Conservation (phyloP, 1,140 invertebrate genomes). For the Periplaneta americana region DNA sequence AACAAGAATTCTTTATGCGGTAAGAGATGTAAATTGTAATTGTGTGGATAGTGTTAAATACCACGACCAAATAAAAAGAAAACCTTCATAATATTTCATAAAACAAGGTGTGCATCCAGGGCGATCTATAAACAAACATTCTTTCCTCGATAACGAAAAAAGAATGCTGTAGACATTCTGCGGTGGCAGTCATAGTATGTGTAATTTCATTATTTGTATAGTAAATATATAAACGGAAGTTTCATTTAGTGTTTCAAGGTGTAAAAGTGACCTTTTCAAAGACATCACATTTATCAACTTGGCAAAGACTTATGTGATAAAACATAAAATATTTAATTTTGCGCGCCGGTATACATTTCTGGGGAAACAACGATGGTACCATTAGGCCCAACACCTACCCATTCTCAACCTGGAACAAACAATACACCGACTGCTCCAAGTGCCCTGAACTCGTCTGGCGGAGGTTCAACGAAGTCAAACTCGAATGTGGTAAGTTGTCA, state of each 20-base stretch:
- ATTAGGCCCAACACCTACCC: constrained; percentile 7
- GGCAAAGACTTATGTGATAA: not conserved
- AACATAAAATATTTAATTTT: too few species aligned
- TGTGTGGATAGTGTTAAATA: not conserved
- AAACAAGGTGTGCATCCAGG: not conserved
- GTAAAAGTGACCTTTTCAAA: not conserved
- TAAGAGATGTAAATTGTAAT: not conserved
- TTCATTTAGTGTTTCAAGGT: not conserved
- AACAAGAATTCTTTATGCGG: not conserved
- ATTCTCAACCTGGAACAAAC: constrained; percentile 1
- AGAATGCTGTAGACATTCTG: not conserved
- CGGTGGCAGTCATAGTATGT: not conserved
- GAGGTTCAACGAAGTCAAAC: constrained; percentile 13
- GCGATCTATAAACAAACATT: not conserved
- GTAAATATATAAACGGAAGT: not conserved
- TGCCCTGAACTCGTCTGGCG: constrained; percentile 1
- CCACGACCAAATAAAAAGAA: not conserved
- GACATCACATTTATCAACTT: not conserved
- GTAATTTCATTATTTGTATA: not conserved
- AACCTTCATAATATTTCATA: not conserved
- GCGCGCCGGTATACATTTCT: not conserved
- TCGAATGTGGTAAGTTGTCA: constrained; percentile 11
- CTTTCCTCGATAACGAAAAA: not conserved
- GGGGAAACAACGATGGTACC: constrained; percentile 8
- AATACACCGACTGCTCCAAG: not conserved